These are phyloP conservation scores for Neolamprologus longior DNA, from an alignment of 2,113 vertebrate species.

Conservation along the genomic window DNA sequence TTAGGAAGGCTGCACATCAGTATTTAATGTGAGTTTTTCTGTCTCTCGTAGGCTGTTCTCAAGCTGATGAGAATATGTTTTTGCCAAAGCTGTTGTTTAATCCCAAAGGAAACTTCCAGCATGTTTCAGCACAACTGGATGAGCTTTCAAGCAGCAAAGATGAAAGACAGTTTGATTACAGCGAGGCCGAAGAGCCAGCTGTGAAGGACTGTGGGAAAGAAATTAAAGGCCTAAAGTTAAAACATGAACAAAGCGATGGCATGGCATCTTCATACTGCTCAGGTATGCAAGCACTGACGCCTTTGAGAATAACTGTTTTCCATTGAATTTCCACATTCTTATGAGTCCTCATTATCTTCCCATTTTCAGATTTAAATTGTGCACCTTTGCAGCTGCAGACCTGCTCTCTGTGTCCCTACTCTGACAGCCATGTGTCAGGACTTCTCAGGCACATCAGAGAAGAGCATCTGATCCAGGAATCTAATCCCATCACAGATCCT, in stretches of 20 bases:
- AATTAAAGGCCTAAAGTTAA: neutral
- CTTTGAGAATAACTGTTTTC: neutral
- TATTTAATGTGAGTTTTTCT: neutral
- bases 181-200: neutral
- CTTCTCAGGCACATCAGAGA: slow-evolving; percentile 2
- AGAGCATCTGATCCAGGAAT: neutral
- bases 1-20: neutral
- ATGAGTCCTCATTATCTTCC: neutral
- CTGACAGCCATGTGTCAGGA: neutral
- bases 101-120: neutral
- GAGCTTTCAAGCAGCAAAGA: neutral
- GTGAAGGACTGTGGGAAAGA: neutral
- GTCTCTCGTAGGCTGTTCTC: neutral
- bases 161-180: neutral
- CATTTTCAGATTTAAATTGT: neutral
- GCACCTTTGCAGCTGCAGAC: neutral
- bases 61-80: neutral
- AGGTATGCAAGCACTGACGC: neutral
- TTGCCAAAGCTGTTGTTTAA: neutral
- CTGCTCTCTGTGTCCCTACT: neutral
- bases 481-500: neutral
- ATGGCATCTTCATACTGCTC: neutral
- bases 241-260: neutral
- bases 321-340: neutral
- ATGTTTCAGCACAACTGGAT: neutral